Evolutionary conservation across 2,113 vertebrate genomes (phyloP), one percentile per base, ranked within the genome.

Genomic region (Coregonus clupeaformis): DNA sequence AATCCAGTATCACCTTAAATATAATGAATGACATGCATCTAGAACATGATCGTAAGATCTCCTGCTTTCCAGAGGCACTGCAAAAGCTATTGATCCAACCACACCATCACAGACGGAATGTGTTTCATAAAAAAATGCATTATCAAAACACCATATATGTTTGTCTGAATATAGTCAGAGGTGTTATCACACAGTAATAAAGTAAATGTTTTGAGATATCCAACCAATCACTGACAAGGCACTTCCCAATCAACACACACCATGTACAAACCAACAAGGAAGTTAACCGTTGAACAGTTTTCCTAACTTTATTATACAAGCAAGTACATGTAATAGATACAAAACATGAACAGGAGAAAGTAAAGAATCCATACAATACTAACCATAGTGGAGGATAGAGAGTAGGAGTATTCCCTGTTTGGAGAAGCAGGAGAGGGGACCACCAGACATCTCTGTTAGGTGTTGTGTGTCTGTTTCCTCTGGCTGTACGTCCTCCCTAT

Each of bases 381-480:
- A 75, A 87, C 85, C 67, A 0, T 65, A 0, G n/a, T 75, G 1
- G 47, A 75, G n/a, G 1, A 85, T 24, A 60, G n/a, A 22, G 6
- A 60, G 16, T 1, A 83, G 65, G 49, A 75, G 6, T 59, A 13
- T 20, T 7, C 2, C 6, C 0, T 18, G 0, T 0, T 12, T 11
- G 0, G 68, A 67, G 3, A 65, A 4, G 67, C 7, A 55, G 32
- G 11, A 3, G 2, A 70, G 9, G 7, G 32, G 45, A 70, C 73
- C 71, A 62, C 16, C 83, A 66, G 6, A 0, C 85, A 87, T 87
- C 2, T 70, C 70, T 73, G 29, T 16, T 20, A 1, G 3, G 24
- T 57, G 12, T 76, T 69, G 13, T 72, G 60, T n/a, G 22, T 77
- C 82, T 86, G 80, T 47, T 86, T 86, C 85, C 82, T 86, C 77